Percentiles rank a stretch among this genome's conserved stretches.
These are phyloP conservation scores for Drosophila santomea DNA, from an alignment of 1,140 invertebrate genomes.

Conservation along the genomic window DNA sequence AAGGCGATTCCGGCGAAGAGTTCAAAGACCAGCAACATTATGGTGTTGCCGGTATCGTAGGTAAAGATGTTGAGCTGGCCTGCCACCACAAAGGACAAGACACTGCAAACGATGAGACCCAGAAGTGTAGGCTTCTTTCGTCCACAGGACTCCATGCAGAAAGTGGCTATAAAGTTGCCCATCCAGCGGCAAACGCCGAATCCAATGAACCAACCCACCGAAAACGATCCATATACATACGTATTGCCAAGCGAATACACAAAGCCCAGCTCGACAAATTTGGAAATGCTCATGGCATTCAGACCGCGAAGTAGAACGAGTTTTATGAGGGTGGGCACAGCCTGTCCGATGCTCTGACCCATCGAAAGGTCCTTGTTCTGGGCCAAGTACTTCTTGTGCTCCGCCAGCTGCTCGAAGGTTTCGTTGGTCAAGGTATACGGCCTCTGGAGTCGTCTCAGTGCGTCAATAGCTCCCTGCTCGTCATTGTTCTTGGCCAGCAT, in stretches of 20 bases:
- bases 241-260: fast-evolving
- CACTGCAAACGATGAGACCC: constrained; percentile 41
- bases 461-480: constrained; percentile 52
- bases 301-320: constrained; percentile 36
- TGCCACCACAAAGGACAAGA: constrained; percentile 43
- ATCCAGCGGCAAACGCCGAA: constrained; percentile 41
- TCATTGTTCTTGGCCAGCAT: constrained; percentile 51
- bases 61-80: neutral
- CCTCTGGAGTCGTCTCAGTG: constrained; percentile 54
- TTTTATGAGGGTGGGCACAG: constrained; percentile 32
- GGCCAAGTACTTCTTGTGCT: constrained; percentile 63
- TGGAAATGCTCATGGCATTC: constrained; percentile 52
- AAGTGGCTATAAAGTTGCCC: constrained; percentile 21
- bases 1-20: constrained; percentile 59
- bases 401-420: constrained; percentile 58
- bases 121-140: constrained; percentile 55
- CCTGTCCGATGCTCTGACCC: constrained; percentile 42
- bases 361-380: constrained; percentile 50
- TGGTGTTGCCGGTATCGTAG: neutral
- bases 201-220: constrained; percentile 8
- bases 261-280: constrained; percentile 1
- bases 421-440: constrained; percentile 56
- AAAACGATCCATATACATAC: fast-evolving
- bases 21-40: constrained; percentile 35
- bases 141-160: constrained; percentile 47